Percentiles rank a stretch among this genome's conserved stretches.
Evolutionary conservation across 2,797 vertebrate genomes (phyloP).

Genomic region (Poeciliopsis paucimaculata): DNA sequence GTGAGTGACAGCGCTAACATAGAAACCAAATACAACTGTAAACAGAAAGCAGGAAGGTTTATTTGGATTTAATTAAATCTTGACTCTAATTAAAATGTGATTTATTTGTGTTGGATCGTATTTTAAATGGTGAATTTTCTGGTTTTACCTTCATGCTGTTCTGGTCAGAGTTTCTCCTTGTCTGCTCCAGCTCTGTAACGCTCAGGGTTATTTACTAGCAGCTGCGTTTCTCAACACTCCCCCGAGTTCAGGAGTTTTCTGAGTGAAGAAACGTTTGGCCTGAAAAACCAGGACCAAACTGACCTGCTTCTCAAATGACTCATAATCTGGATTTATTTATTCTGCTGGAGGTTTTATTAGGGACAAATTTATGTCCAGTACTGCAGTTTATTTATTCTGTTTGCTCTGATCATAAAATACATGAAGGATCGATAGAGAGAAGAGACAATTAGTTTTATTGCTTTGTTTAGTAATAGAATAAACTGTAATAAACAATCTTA

Average conservation of each 20-base stretch:
- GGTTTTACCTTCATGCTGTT: conserved; percentile 71
- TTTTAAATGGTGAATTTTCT: not conserved
- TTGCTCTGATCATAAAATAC: not conserved
- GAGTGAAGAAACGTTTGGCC: conserved; percentile 33
- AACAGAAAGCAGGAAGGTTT: conserved; percentile 1
- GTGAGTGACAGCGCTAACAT: conserved; percentile 38
- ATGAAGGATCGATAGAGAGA: not conserved
- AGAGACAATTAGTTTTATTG: not conserved
- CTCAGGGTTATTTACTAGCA: conserved; percentile 36
- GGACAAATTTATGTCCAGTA: conserved; percentile 5
- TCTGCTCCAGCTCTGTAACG: conserved; percentile 14
- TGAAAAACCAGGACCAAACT: not conserved
- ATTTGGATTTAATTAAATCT: not conserved
- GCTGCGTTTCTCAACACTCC: conserved; percentile 45
- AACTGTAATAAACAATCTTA: not conserved
- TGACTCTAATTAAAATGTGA: no score
- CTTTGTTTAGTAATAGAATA: not conserved
- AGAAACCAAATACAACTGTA: conserved; percentile 44
- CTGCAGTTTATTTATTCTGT: conserved; percentile 7
- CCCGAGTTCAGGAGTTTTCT: conserved; percentile 57
- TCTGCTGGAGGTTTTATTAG: not conserved
- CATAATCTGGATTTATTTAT: conserved; percentile 6
- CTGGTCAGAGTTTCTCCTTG: conserved; percentile 2
- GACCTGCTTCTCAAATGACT: not conserved
- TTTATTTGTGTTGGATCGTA: not conserved